Evolutionary conservation across 2,113 vertebrate genomes (phyloP), one percentile per base, ranked within the genome.

Genomic region (Tor tambroides): DNA sequence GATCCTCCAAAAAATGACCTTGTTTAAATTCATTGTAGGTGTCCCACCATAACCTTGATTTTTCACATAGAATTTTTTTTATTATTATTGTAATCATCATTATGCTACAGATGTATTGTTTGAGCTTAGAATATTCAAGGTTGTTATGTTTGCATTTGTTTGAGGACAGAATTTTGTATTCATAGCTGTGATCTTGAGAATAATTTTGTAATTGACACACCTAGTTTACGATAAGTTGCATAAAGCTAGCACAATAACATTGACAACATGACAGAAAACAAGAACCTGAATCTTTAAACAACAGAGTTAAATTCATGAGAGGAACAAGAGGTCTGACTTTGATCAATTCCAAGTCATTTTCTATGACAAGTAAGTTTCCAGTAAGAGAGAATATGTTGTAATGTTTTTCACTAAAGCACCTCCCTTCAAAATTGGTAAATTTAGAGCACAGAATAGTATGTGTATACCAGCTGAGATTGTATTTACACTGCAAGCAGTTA

Each of bases 271-370:
- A 26, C 72, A 75, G 72, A 46, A 46, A 17, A 75, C 72, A 46
- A 26, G 6, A 75, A 17, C 11, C 72, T 46, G 41, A 46, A 26
- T 43, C 41, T 75, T 75, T 15, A 75, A 26, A 75, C 2, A 2
- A 74, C 72, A 75, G 3, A 0, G 61, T 49, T 84, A 35, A 67
- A 78, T 61, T 87, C 7, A 30, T 12, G 69, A 51, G 61, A 30
- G 46, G 69, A 85, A 51, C 21, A 75, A 80, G 7, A 80, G 14
- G 30, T 80, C 63, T 85, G 65, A 71, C 79, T 75, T 88, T 83
- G 87, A 80, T 63, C 28, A 72, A 12, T 84, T 67, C 83, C 83
- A 85, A 63, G 67, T n/a, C 23, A 69, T 67, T 67, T 67, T 14
- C 26, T 15, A 67, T 67, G n/a, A 67, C 26, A 67, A 46, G 5